These are phyloP conservation scores for Orthosia incerta DNA, from an alignment of 2,888 invertebrate species.

Conservation along the genomic window DNA sequence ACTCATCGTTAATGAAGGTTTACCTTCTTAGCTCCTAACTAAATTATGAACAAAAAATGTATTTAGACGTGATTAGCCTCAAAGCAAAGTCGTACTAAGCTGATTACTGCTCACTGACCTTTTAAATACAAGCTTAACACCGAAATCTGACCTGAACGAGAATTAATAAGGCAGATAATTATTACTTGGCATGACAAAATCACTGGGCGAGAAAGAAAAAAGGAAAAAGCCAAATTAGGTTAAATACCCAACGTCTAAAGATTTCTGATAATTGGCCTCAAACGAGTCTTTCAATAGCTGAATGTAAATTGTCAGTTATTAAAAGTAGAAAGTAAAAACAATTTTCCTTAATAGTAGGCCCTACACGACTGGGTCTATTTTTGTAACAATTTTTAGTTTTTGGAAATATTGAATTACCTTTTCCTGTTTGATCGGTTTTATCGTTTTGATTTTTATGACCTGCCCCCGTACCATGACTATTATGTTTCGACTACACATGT, in stretches of 20 bases:
- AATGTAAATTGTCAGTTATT: constrained; percentile 33
- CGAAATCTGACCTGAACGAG: constrained; percentile 74
- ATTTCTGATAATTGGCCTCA: constrained; percentile 49
- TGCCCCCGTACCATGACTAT: no score
- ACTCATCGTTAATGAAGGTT: constrained; percentile 51
- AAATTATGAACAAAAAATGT: constrained; percentile 63
- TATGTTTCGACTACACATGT: no score
- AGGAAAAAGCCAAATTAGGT: constrained; percentile 54
- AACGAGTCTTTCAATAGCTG: constrained; percentile 33
- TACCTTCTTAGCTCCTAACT: constrained; percentile 55
- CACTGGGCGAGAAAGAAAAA: constrained; percentile 18
- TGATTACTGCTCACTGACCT: constrained; percentile 79
- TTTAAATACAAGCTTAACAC: constrained; percentile 75
- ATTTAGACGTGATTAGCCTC: constrained; percentile 64
- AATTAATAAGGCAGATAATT: constrained; percentile 75
- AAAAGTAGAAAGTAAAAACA: constrained; percentile 19
- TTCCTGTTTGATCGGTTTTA: not conserved
- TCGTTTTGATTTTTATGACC: no score
- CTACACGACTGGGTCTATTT: not conserved
- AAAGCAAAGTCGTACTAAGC: constrained; percentile 72
- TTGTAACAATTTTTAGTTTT: not conserved
- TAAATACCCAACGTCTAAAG: constrained; percentile 50
- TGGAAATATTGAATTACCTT: no score
- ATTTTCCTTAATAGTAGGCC: not conserved
- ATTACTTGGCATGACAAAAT: constrained; percentile 67